These are phyloP conservation scores for Silurus meridionalis DNA, from an alignment of 2,113 vertebrate species.

Conservation along the genomic window DNA sequence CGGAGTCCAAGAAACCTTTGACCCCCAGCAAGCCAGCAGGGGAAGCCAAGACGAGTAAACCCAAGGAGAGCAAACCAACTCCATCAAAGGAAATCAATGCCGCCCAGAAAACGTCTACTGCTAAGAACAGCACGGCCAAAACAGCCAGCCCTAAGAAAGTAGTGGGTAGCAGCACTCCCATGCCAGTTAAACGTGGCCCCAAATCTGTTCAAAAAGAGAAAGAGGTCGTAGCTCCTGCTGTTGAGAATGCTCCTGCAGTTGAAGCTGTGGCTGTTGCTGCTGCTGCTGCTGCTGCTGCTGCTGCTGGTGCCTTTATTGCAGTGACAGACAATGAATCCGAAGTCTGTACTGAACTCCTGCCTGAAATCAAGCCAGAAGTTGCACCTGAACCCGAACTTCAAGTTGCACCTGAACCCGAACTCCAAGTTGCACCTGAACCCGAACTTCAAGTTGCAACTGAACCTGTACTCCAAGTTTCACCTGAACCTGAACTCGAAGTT, in stretches of 20 bases:
- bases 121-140: conserved; percentile 64
- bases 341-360: background rate
- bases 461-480: background rate
- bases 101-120: conserved; percentile 53
- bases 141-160: conserved; percentile 70
- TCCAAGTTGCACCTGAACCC: background rate
- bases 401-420: background rate
- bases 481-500: background rate
- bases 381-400: background rate
- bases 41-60: conserved; percentile 59
- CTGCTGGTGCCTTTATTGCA: background rate
- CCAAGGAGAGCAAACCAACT: conserved; percentile 63
- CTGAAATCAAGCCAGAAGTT: conserved; percentile 16
- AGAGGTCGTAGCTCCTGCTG: conserved; percentile 28
- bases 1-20: conserved; percentile 65
- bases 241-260: background rate
- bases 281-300: background rate
- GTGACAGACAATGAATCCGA: background rate
- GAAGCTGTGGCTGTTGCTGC: background rate
- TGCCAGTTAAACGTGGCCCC: conserved; percentile 71
- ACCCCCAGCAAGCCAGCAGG: conserved; percentile 48
- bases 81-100: conserved; percentile 57
- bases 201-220: conserved; percentile 52
- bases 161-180: conserved; percentile 72
- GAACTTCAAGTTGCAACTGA: background rate